These are phyloP conservation scores for Gymnodraco acuticeps DNA, from an alignment of 2,797 vertebrate genomes.

Conservation along the genomic window DNA sequence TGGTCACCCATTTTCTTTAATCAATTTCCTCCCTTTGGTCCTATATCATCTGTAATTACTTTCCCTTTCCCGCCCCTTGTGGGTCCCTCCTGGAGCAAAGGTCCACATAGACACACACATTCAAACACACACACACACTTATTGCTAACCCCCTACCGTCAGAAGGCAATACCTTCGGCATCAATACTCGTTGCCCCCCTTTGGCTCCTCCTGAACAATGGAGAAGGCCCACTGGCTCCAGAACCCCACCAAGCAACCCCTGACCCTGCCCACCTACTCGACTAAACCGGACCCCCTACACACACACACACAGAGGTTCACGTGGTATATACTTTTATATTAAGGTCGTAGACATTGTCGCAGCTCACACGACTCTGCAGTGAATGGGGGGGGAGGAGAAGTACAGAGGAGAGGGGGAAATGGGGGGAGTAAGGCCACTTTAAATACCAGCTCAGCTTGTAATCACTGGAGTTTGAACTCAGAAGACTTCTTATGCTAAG, in stretches of 20 bases:
- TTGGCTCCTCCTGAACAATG: conserved; percentile 76
- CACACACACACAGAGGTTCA: conserved; percentile 39
- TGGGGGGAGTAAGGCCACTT: conserved; percentile 34
- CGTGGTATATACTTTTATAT: conserved; percentile 52
- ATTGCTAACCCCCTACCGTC: conserved; percentile 71
- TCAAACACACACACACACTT: conserved; percentile 51
- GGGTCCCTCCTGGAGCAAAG: conserved; percentile 59
- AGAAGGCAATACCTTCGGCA: conserved; percentile 75
- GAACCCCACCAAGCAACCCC: conserved; percentile 79
- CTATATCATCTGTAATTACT: conserved; percentile 82
- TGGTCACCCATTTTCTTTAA: conserved; percentile 81
- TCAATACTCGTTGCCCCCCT: conserved; percentile 70
- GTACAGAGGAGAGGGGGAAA: not conserved
- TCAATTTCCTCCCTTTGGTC: conserved; percentile 83
- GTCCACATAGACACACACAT: conserved; percentile 44
- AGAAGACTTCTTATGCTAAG: conserved; percentile 75
- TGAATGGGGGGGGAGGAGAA: conserved; percentile 30
- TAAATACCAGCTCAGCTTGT: conserved; percentile 79
- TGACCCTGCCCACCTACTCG: conserved; percentile 73
- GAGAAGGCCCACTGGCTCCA: conserved; percentile 78
- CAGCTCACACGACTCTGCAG: conserved; percentile 54
- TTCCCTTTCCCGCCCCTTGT: conserved; percentile 69
- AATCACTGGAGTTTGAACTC: conserved; percentile 83
- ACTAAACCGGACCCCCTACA: conserved; percentile 38
- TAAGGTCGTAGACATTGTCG: conserved; percentile 50